phyloP scores from a whole-genome alignment of 2,888 invertebrate species.

The Reticulitermes lucifugus region DNA sequence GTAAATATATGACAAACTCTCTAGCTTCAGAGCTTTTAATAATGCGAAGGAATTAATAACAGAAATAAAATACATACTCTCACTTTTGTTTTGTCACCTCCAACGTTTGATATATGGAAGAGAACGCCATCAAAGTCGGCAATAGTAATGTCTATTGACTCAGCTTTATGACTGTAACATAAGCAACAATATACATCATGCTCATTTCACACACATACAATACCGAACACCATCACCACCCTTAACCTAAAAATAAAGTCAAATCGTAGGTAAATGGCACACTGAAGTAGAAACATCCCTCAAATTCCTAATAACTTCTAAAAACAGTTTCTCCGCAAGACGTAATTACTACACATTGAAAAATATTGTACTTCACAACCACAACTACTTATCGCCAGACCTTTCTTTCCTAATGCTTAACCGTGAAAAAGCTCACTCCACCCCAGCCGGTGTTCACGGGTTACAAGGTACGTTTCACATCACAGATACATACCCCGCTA shows the following conservation, averaged over 20 bases:
- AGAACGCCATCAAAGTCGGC: slow-evolving; percentile 99
- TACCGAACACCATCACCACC: not conserved
- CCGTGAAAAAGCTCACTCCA: slow-evolving; percentile 43
- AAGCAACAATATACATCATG: not conserved
- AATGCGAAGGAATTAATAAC: not conserved
- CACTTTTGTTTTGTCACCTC: slow-evolving; percentile 97
- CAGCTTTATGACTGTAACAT: slow-evolving; percentile 88
- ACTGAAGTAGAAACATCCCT: no score
- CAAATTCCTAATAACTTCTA: no score
- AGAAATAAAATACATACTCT: slow-evolving; percentile 76
- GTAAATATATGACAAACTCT: no score
- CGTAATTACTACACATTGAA: no score
- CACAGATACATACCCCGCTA: slow-evolving; percentile 86
- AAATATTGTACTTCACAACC: no score
- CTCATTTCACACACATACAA: not conserved
- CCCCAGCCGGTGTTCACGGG: slow-evolving; percentile 47
- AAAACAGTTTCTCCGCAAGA: no score
- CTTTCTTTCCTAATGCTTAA: not conserved
- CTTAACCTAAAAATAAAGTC: slow-evolving; percentile 28
- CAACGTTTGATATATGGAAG: slow-evolving; percentile 97
- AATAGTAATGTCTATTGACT: slow-evolving; percentile 93
- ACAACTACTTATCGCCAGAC: not conserved
- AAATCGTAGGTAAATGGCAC: not conserved
- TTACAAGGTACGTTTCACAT: slow-evolving; percentile 10
- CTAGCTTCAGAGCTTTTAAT: no score